Evolutionary conservation across 2,797 vertebrate genomes (phyloP).

Genomic region (Remorina albescens): DNA sequence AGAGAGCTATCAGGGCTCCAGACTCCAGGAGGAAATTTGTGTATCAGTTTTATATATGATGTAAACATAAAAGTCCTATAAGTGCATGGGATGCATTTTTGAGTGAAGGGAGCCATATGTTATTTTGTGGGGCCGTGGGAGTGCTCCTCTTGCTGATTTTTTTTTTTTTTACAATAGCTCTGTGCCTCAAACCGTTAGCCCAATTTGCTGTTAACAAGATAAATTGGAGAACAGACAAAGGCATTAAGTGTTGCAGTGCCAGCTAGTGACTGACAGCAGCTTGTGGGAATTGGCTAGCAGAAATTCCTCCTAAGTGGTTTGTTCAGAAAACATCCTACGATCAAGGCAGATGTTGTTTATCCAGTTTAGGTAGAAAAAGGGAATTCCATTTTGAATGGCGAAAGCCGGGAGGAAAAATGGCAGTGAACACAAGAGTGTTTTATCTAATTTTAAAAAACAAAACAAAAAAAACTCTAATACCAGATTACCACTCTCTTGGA

Average conservation of each 20-base stretch:
- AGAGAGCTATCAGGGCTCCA: slow-evolving; percentile 49
- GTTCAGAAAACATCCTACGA: slow-evolving; percentile 86
- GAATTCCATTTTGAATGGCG: slow-evolving; percentile 75
- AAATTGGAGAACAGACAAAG: slow-evolving; percentile 89
- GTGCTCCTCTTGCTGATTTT: slow-evolving; percentile 59
- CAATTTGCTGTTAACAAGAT: slow-evolving; percentile 91
- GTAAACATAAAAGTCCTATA: slow-evolving; percentile 72
- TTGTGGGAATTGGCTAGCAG: slow-evolving; percentile 88
- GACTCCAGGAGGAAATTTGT: slow-evolving; percentile 58
- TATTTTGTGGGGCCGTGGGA: slow-evolving; percentile 73
- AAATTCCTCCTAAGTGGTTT: slow-evolving; percentile 88
- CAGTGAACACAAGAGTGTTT: slow-evolving; percentile 42
- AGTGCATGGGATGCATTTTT: slow-evolving; percentile 79
- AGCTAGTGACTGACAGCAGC: slow-evolving; percentile 88
- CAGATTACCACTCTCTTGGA: slow-evolving; percentile 47
- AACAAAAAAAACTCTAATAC: too few relatives aligned
- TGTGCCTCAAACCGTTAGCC: slow-evolving; percentile 83
- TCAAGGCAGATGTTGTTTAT: slow-evolving; percentile 89
- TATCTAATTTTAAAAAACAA: too few relatives aligned
- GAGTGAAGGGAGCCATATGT: slow-evolving; percentile 80
- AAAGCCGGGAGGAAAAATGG: slow-evolving; percentile 68
- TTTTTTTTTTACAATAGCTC: slow-evolving; percentile 80
- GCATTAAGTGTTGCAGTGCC: slow-evolving; percentile 89
- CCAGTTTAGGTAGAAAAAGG: slow-evolving; percentile 77
- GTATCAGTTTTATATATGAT: slow-evolving; percentile 69